phyloP scores from a whole-genome alignment of 2,797 vertebrate species.

The Periophthalmus magnuspinnatus region DNA sequence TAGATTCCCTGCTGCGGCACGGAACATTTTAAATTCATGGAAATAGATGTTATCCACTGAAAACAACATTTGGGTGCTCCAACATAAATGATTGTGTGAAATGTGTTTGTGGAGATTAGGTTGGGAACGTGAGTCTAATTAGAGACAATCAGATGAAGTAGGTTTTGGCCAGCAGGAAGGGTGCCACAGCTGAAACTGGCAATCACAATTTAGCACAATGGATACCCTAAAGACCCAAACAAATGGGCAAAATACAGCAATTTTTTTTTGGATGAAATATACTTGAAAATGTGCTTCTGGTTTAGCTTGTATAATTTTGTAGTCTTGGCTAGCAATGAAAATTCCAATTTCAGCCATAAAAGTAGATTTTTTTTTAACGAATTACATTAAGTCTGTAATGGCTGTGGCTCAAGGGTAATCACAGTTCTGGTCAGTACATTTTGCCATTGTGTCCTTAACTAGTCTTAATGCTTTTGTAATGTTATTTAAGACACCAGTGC shows the following conservation, averaged over 20 bases:
- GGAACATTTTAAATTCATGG: slow-evolving; percentile 16
- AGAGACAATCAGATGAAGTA: slow-evolving; percentile 43
- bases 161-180: slow-evolving; percentile 52
- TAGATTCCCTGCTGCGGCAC: slow-evolving; percentile 34
- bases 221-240: slow-evolving; percentile 14
- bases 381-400: not conserved
- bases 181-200: slow-evolving; percentile 38
- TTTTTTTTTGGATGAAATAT: not conserved
- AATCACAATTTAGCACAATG: slow-evolving; percentile 40
- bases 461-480: not conserved
- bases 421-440: too few relatives aligned
- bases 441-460: too few relatives aligned
- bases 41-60: slow-evolving; percentile 37
- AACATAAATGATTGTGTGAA: slow-evolving; percentile 26
- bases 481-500: slow-evolving; percentile 8
- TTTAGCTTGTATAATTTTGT: slow-evolving; percentile 6
- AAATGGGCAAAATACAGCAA: slow-evolving; percentile 9
- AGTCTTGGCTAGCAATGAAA: not conserved
- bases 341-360: not conserved
- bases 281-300: slow-evolving; percentile 2
- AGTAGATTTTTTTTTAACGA: not conserved
- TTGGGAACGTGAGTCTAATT: slow-evolving; percentile 48
- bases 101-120: slow-evolving; percentile 59
- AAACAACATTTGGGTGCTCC: slow-evolving; percentile 33
- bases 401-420: not conserved